A percentile compares a stretch with the other conserved stretches of the same genome.
Evolutionary conservation across 2,888 invertebrate species (phyloP).

Genomic region (Athalia cordata): DNA sequence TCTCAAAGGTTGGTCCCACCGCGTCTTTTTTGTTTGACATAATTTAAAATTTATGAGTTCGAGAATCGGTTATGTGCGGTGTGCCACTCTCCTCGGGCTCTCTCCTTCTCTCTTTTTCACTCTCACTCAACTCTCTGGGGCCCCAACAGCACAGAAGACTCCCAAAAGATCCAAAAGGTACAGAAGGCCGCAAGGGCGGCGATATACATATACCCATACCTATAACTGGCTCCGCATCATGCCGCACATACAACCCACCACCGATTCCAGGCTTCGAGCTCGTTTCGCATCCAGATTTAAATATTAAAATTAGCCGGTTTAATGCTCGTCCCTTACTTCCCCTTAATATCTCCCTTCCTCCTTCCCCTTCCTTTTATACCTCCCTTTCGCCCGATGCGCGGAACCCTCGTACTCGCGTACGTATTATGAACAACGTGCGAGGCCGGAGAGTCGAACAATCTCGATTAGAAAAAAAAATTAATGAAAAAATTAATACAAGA

Average conservation of each 20-base stretch:
- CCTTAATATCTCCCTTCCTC: neutral
- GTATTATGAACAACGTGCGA: too few relatives aligned
- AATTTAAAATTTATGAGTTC: constrained; percentile 73
- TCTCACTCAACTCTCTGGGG: constrained; percentile 43
- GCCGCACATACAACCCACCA: constrained; percentile 35
- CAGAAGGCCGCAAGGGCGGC: neutral
- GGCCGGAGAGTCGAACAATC: too few relatives aligned
- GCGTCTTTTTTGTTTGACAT: constrained; percentile 65
- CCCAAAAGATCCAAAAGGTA: constrained; percentile 1
- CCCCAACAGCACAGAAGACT: constrained; percentile 42
- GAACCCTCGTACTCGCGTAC: too few relatives aligned
- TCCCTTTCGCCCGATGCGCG: too few relatives aligned
- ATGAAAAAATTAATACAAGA: too few relatives aligned
- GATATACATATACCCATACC: too few relatives aligned
- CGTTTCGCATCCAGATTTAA: constrained; percentile 68
- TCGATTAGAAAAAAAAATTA: too few relatives aligned
- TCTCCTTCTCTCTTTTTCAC: constrained; percentile 47
- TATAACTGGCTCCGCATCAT: constrained; percentile 44
- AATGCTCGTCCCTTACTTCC: constrained; percentile 47
- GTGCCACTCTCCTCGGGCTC: constrained; percentile 48
- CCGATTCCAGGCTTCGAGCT: constrained; percentile 31
- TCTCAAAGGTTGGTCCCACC: constrained; percentile 36
- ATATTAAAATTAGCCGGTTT: constrained; percentile 70
- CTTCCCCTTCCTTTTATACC: neutral
- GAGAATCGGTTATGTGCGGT: constrained; percentile 66